phyloP scores from a whole-genome alignment of 2,113 vertebrate species.

The Struthidea cinerea region DNA sequence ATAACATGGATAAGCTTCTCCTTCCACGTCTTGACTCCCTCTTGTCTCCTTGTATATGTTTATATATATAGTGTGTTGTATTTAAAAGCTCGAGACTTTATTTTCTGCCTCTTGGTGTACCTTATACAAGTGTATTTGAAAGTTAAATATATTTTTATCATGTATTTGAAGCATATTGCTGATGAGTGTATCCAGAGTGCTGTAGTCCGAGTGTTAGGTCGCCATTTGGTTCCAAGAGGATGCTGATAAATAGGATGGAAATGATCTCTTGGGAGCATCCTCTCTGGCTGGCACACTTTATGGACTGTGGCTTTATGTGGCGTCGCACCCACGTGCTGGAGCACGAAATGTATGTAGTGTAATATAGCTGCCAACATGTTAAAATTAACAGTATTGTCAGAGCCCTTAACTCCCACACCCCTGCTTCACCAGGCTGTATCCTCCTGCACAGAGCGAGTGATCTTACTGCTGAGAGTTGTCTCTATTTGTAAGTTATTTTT shows the following conservation, averaged over 20 bases:
- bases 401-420: background rate
- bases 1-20: background rate
- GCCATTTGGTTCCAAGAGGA: constrained; percentile 3
- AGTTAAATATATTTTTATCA: constrained; percentile 73
- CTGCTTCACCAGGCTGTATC: background rate
- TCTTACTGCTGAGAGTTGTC: constrained; percentile 27
- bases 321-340: background rate
- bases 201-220: constrained; percentile 40
- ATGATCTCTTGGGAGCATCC: constrained; percentile 1
- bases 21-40: background rate
- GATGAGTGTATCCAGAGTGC: constrained; percentile 37
- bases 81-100: constrained; percentile 72
- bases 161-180: constrained; percentile 45
- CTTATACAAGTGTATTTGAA: constrained; percentile 64
- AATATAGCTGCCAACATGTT: background rate
- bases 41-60: constrained; percentile 32
- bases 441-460: constrained; percentile 15
- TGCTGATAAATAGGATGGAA: background rate
- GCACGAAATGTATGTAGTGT: constrained; percentile 4
- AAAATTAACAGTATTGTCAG: constrained; percentile 23
- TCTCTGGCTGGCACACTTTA: constrained; percentile 20
- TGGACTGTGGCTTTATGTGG: constrained; percentile 27
- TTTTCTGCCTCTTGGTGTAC: constrained; percentile 68
- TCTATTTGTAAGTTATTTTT: constrained; percentile 78
- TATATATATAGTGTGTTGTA: constrained; percentile 61